These are phyloP conservation scores for Gymnoscopelus microlampas DNA, from an alignment of 2,797 vertebrate species.

Conservation along the genomic window DNA sequence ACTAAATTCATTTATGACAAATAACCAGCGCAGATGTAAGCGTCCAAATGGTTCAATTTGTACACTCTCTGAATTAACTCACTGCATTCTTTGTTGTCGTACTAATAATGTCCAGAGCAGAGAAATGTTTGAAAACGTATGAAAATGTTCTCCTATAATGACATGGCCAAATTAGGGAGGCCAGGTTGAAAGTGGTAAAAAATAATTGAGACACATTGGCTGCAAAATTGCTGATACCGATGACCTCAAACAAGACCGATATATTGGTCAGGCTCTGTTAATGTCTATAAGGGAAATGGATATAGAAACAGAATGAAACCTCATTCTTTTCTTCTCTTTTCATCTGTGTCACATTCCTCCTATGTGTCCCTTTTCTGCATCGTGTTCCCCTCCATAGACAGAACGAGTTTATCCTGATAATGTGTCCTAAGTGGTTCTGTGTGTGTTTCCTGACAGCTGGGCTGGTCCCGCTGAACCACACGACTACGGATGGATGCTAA, in stretches of 20 bases:
- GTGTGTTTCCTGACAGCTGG: conserved; percentile 70
- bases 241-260: no score
- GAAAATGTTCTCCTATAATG: no score
- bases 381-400: conserved; percentile 38
- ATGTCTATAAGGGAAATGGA: conserved; percentile 6
- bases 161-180: no score
- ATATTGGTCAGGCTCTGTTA: no score
- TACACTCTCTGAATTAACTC: no score
- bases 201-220: no score
- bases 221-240: no score
- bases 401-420: conserved; percentile 42
- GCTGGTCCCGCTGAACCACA: conserved; percentile 70
- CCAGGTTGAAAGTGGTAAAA: no score
- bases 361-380: not conserved
- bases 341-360: conserved; percentile 5
- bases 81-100: no score
- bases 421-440: conserved; percentile 39
- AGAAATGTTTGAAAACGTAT: no score
- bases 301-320: conserved; percentile 59
- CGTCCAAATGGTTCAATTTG: no score
- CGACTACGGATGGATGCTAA: conserved; percentile 75
- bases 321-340: conserved; percentile 62
- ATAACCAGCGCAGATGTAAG: conserved; percentile 47
- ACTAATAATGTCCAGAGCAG: no score
- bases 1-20: conserved; percentile 48